These are phyloP conservation scores for Enchytraeus crypticus DNA, from an alignment of 2,888 invertebrate genomes.

Conservation along the genomic window DNA sequence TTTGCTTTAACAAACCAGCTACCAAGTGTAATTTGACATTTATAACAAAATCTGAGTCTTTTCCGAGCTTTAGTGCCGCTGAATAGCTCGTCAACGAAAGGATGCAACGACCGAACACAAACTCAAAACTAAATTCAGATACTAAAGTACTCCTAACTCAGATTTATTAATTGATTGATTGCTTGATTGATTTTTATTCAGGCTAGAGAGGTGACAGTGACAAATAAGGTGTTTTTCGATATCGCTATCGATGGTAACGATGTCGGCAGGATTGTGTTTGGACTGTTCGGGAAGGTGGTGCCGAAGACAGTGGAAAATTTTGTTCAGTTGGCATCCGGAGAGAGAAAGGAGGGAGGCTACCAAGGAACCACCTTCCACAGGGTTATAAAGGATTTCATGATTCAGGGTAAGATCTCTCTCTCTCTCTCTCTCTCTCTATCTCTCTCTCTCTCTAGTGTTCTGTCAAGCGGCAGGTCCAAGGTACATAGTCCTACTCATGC, in stretches of 20 bases:
- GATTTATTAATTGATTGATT: neutral
- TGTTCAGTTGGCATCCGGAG: conserved; percentile 60
- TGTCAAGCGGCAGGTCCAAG: no score
- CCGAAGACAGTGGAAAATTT: conserved; percentile 83
- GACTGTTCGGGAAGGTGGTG: conserved; percentile 76
- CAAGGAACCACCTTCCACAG: conserved; percentile 72
- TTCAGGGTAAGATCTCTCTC: conserved; percentile 80
- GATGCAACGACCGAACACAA: no score
- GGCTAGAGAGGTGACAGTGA: conserved; percentile 52
- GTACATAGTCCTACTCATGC: no score
- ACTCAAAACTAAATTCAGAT: no score
- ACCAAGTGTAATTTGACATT: no score
- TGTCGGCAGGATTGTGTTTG: conserved; percentile 72
- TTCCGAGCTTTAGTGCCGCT: no score
- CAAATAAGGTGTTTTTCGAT: conserved; percentile 61
- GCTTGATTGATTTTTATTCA: conserved; percentile 8
- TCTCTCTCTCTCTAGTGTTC: no score
- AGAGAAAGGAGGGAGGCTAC: conserved; percentile 51
- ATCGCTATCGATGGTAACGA: conserved; percentile 58
- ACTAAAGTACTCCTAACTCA: neutral
- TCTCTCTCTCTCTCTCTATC: no score
- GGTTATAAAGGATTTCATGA: conserved; percentile 78
- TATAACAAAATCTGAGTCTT: no score
- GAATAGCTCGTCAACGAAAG: no score
- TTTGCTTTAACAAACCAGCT: no score